Evolutionary conservation across 1,140 invertebrate species (phyloP).

Genomic region (Platyscapa corneri): DNA sequence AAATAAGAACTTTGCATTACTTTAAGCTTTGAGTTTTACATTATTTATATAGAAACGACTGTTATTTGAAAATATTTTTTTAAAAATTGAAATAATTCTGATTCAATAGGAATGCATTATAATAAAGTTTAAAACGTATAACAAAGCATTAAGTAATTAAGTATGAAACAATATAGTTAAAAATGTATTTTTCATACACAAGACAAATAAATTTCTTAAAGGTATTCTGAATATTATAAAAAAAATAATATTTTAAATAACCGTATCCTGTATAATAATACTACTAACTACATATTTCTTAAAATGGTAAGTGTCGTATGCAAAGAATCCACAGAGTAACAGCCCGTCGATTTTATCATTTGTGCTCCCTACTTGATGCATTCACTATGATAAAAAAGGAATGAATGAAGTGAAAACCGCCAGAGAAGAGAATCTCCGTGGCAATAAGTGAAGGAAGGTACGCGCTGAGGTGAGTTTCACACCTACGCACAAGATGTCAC

Average conservation of each 20-base stretch:
- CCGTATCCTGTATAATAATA: background rate
- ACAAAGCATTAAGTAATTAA: no score
- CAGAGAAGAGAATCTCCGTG: background rate
- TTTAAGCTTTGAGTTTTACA: background rate
- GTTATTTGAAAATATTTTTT: no score
- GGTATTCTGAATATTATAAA: background rate
- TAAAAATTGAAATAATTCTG: no score
- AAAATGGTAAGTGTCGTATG: background rate
- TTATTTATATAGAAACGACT: no score
- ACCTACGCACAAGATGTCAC: conserved; percentile 51
- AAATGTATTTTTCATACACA: background rate
- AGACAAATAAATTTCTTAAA: background rate
- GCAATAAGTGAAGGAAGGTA: conserved; percentile 17
- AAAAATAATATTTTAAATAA: background rate
- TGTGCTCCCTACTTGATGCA: background rate
- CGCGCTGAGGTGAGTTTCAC: conserved; percentile 27
- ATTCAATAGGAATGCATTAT: no score
- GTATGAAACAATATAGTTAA: background rate
- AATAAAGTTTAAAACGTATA: no score
- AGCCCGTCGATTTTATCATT: background rate
- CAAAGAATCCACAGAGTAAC: background rate
- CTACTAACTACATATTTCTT: background rate
- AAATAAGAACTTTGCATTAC: background rate
- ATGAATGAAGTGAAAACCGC: background rate
- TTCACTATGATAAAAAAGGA: background rate